Evolutionary conservation across 2,888 invertebrate species (phyloP).

Genomic region (Danaus chrysippus): DNA sequence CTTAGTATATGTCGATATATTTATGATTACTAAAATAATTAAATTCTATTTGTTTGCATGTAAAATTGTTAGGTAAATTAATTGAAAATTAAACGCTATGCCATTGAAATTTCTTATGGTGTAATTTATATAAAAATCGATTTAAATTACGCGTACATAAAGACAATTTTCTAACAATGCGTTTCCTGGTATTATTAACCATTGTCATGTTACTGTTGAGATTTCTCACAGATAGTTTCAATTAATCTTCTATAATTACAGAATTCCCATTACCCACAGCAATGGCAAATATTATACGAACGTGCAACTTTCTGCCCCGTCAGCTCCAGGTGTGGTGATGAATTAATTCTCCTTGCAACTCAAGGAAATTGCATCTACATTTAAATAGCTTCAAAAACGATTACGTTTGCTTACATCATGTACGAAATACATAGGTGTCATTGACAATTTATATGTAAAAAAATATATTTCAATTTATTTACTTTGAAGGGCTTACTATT

Average conservation of each 20-base stretch:
- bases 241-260: slow-evolving; percentile 34
- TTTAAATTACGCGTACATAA: slow-evolving; percentile 19
- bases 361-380: not conserved
- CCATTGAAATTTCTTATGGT: slow-evolving; percentile 6
- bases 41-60: too few relatives aligned
- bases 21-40: too few relatives aligned
- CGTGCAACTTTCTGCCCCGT: slow-evolving; percentile 29
- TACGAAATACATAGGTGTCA: too few relatives aligned
- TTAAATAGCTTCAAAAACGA: not conserved
- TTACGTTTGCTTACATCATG: too few relatives aligned
- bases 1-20: too few relatives aligned
- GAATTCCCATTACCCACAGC: slow-evolving; percentile 28
- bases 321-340: slow-evolving; percentile 33
- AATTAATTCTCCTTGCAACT: slow-evolving; percentile 21
- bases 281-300: slow-evolving; percentile 27
- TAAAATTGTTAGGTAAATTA: too few relatives aligned
- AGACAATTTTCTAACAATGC: slow-evolving; percentile 30
- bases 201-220: slow-evolving; percentile 36
- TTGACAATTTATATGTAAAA: too few relatives aligned
- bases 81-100: not conserved
- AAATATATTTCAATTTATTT: too few relatives aligned
- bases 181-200: slow-evolving; percentile 36
- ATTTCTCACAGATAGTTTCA: slow-evolving; percentile 38
- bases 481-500: too few relatives aligned
- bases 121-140: slow-evolving; percentile 21